A percentile compares a stretch with the other conserved stretches of the same genome.
These are phyloP conservation scores for Stegophylla sp. DNA, from an alignment of 2,888 invertebrate genomes.

Conservation along the genomic window DNA sequence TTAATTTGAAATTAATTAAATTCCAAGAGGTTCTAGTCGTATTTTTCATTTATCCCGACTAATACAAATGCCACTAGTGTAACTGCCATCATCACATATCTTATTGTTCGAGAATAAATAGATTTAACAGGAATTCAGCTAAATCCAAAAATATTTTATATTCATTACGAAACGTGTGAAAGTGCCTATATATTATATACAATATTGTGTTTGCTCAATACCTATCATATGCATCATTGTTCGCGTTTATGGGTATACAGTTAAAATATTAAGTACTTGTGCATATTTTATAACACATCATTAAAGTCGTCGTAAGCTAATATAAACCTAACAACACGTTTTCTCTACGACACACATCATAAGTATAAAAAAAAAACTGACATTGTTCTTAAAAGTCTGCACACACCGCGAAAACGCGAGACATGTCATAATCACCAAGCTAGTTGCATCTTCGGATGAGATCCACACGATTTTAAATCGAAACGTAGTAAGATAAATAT, in stretches of 20 bases:
- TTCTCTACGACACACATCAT: not conserved
- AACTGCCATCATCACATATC: no score
- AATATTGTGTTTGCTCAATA: no score
- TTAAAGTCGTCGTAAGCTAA: conserved; percentile 5
- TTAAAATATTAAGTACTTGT: not conserved
- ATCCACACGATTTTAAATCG: conserved; percentile 16
- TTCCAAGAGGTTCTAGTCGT: no score
- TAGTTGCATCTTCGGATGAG: not conserved
- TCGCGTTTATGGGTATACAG: not conserved
- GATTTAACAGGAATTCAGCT: no score
- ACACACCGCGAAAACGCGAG: not conserved
- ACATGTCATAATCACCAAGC: conserved; percentile 7
- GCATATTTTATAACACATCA: conserved; percentile 11
- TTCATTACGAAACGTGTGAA: no score
- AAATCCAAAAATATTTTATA: not conserved
- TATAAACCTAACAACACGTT: conserved; percentile 16
- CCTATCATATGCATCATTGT: not conserved
- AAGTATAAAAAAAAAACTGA: not conserved
- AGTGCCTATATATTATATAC: not conserved
- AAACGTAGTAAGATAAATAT: not conserved
- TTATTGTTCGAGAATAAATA: no score
- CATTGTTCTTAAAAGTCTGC: not conserved
- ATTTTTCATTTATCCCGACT: no score
- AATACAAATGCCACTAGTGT: no score
- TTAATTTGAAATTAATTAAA: no score